These are phyloP conservation scores for Molossus alvarezi DNA, from an alignment of 2,797 vertebrate genomes.

Conservation along the genomic window DNA sequence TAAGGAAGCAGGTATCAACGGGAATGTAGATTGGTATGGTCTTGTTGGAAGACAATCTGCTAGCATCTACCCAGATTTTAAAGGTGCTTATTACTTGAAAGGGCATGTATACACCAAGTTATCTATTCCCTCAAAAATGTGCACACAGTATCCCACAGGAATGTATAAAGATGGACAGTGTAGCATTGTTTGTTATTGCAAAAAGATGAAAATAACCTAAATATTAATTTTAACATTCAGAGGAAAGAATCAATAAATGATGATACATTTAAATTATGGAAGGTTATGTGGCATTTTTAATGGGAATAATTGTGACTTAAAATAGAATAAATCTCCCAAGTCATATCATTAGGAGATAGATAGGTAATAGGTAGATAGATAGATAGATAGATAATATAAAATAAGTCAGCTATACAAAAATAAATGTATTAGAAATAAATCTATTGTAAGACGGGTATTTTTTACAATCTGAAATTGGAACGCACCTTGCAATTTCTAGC, in stretches of 20 bases:
- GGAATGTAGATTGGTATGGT: neutral
- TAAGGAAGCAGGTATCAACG: neutral
- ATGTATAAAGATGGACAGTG: neutral
- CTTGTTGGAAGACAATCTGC: neutral
- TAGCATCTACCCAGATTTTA: neutral
- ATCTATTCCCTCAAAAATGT: neutral
- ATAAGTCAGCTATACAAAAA: constrained; percentile 13
- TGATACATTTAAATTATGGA: neutral
- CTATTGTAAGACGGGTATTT: neutral
- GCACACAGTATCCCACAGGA: neutral
- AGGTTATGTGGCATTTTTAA: neutral
- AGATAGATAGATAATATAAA: neutral
- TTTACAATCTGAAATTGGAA: constrained; percentile 31
- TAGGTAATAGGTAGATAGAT: neutral
- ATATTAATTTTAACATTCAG: neutral
- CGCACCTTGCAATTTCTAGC: neutral
- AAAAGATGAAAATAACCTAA: neutral
- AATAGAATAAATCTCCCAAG: neutral
- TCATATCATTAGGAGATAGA: neutral
- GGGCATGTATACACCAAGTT: neutral
- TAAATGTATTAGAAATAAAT: constrained; percentile 9
- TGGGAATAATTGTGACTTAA: neutral
- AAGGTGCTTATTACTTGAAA: neutral
- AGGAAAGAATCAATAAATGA: neutral
- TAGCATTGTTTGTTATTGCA: neutral